Evolutionary conservation across 1,140 invertebrate genomes (phyloP).

Genomic region (Lasioglossum baleicum): DNA sequence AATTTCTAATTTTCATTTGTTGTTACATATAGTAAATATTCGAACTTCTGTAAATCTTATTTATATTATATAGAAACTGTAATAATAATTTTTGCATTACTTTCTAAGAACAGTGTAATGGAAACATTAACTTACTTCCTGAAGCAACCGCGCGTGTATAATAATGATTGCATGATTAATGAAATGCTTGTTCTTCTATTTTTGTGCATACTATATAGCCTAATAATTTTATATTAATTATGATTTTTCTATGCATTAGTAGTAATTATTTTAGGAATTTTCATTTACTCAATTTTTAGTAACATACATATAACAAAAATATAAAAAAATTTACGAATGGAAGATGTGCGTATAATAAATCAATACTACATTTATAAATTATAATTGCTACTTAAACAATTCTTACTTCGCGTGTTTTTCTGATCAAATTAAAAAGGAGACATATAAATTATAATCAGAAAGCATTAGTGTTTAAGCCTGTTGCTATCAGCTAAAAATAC

Average conservation of each 20-base stretch:
- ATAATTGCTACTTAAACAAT: no score
- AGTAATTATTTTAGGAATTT: not conserved
- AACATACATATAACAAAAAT: not conserved
- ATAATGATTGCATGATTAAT: not conserved
- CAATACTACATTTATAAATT: not conserved
- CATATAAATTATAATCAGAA: not conserved
- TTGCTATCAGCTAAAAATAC: not conserved
- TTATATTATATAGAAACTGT: no score
- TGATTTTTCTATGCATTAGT: no score
- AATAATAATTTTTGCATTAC: no score
- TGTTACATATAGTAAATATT: no score
- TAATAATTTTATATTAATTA: not conserved
- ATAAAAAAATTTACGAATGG: conserved; percentile 8
- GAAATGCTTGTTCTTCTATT: not conserved
- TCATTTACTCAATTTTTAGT: not conserved
- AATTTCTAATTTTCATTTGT: no score
- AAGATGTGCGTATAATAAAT: not conserved
- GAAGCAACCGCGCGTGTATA: no score
- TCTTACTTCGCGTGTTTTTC: no score
- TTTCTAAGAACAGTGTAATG: no score
- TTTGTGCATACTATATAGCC: not conserved
- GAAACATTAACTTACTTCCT: no score
- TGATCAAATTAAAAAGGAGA: not conserved
- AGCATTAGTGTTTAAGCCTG: not conserved
- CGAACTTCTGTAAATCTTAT: no score